Evolutionary conservation across 2,797 vertebrate species (phyloP).

Genomic region (Zalophus californianus): DNA sequence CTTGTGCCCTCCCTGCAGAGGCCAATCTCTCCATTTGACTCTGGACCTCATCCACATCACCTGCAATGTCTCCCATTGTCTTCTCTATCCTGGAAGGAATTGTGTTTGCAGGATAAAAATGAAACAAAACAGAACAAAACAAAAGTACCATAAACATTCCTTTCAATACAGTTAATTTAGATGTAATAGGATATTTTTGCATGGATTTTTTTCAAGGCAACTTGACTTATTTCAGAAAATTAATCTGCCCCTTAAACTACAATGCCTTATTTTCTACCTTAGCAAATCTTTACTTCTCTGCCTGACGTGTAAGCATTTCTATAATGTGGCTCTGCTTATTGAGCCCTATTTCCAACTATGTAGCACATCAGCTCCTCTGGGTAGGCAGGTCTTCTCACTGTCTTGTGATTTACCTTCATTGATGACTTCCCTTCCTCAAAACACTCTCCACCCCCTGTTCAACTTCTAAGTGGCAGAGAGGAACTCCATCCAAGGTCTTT

Average conservation of each 20-base stretch:
- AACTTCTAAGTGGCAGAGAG: background rate
- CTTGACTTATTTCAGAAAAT: conserved; percentile 22
- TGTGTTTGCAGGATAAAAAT: background rate
- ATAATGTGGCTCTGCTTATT: background rate
- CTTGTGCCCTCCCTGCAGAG: background rate
- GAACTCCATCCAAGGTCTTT: background rate
- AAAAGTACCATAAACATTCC: background rate
- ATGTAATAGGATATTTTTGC: conserved; percentile 37
- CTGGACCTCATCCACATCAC: background rate
- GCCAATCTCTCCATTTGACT: background rate
- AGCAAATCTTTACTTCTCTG: background rate
- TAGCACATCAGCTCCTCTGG: background rate
- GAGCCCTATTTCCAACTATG: background rate
- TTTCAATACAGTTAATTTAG: conserved; percentile 49
- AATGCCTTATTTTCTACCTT: background rate
- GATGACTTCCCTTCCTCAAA: background rate
- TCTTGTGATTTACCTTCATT: background rate
- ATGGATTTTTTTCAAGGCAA: background rate
- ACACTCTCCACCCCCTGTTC: background rate
- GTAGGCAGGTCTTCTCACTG: background rate
- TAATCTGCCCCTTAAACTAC: conserved; percentile 2
- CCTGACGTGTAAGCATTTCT: background rate
- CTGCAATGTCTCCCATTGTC: background rate
- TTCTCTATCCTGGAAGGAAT: conserved; percentile 23
- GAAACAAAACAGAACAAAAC: background rate